phyloP scores from a whole-genome alignment of 2,113 vertebrate species.

The Callipepla californica region DNA sequence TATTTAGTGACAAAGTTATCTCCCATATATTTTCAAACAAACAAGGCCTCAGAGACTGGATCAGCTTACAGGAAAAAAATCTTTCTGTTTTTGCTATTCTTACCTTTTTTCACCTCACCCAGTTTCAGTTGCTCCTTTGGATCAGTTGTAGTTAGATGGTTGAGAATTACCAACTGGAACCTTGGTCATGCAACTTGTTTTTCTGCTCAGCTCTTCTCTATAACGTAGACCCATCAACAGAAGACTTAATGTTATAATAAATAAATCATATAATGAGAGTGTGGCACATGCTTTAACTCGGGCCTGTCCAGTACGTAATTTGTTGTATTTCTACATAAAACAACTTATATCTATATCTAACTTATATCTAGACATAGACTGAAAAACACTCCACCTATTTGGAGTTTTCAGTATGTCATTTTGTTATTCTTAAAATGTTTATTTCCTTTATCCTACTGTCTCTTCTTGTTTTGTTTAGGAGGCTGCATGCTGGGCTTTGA shows the following conservation, averaged over 20 bases:
- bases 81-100: not conserved
- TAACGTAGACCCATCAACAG: not conserved
- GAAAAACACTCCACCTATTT: not conserved
- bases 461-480: constrained; percentile 78
- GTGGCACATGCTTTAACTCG: not conserved
- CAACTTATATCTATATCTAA: not conserved
- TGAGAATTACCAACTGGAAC: not conserved
- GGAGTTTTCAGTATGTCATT: not conserved
- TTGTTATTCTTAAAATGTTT: not conserved
- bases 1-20: not conserved
- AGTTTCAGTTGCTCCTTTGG: not conserved
- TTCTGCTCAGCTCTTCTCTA: not conserved
- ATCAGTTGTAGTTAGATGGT: not conserved
- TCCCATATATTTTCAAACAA: not conserved
- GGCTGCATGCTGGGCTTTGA: constrained; percentile 92
- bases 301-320: not conserved
- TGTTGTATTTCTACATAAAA: not conserved
- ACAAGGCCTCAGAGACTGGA: not conserved
- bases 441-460: not conserved
- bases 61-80: not conserved
- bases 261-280: not conserved
- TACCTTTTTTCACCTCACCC: not conserved
- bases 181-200: not conserved
- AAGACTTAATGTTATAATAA: not conserved
- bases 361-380: not conserved